Evolutionary conservation across 2,888 invertebrate species (phyloP).

Genomic region (Litoditis marina): DNA sequence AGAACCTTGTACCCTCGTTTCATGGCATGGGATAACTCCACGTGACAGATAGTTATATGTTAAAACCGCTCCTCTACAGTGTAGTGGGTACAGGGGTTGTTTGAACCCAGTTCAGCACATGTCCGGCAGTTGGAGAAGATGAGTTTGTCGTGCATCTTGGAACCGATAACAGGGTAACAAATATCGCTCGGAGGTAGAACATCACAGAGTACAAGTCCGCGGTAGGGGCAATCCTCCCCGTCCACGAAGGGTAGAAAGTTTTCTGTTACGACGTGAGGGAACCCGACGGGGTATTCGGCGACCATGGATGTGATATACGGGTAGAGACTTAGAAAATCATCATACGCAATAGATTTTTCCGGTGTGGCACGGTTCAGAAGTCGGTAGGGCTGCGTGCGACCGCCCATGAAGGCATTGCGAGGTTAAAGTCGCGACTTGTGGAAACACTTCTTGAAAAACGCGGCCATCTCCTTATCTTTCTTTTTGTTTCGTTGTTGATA

Average conservation of each 20-base stretch:
- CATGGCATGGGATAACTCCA: not conserved
- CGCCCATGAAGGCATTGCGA: conserved; percentile 4
- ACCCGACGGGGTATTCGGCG: conserved; percentile 1
- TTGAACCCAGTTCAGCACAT: not conserved
- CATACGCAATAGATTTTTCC: not conserved
- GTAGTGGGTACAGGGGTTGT: not conserved
- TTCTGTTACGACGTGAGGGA: not conserved
- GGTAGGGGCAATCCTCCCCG: not conserved
- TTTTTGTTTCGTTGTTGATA: too few species aligned
- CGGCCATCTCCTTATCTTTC: not conserved
- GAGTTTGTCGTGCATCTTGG: not conserved
- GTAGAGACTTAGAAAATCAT: conserved; percentile 1
- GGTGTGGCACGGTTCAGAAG: too few species aligned
- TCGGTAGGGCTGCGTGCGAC: not conserved
- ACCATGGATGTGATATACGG: conserved; percentile 2
- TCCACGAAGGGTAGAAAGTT: not conserved
- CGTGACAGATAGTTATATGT: not conserved
- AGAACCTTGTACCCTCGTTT: not conserved
- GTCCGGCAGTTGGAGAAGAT: not conserved
- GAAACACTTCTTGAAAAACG: conserved; percentile 1
- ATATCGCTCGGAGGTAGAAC: conserved; percentile 4
- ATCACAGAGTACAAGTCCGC: not conserved
- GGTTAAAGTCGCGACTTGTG: not conserved
- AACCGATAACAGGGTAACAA: not conserved
- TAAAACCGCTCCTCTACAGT: not conserved